phyloP scores from a whole-genome alignment of 1,140 invertebrate genomes.

The Temnothorax curvispinosus region DNA sequence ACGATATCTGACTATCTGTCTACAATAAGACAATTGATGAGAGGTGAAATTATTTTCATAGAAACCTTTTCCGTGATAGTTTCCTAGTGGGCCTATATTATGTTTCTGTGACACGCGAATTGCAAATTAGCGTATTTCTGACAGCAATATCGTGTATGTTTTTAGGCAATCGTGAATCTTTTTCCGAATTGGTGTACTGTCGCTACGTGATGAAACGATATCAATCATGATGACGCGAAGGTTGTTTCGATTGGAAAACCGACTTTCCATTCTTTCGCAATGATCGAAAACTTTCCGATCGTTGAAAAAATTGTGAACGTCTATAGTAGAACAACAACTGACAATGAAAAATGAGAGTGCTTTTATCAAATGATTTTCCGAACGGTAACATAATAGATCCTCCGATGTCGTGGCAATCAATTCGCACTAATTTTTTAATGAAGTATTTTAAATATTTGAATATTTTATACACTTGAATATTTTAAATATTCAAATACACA shows the following conservation, averaged over 20 bases:
- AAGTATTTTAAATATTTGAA: background rate
- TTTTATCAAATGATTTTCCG: slow-evolving; percentile 1
- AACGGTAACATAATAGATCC: background rate
- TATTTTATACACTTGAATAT: too few relatives aligned
- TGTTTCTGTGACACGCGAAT: background rate
- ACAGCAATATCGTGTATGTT: background rate
- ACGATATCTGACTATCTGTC: background rate
- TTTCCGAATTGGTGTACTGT: background rate
- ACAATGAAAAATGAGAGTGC: background rate
- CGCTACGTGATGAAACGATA: background rate
- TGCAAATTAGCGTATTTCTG: slow-evolving; percentile 14
- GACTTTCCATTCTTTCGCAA: background rate
- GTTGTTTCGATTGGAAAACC: background rate
- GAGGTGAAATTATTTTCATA: background rate
- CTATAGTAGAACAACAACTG: background rate
- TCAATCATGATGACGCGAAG: background rate
- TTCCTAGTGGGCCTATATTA: background rate
- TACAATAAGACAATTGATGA: background rate
- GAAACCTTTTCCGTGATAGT: background rate
- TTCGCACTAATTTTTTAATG: background rate
- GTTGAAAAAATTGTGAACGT: background rate
- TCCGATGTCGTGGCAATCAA: background rate
- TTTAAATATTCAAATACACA: too few relatives aligned
- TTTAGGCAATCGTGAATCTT: slow-evolving; percentile 6
- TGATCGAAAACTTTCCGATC: background rate